These are phyloP conservation scores for Drosophila auraria DNA, from an alignment of 1,140 invertebrate genomes.

Conservation along the genomic window DNA sequence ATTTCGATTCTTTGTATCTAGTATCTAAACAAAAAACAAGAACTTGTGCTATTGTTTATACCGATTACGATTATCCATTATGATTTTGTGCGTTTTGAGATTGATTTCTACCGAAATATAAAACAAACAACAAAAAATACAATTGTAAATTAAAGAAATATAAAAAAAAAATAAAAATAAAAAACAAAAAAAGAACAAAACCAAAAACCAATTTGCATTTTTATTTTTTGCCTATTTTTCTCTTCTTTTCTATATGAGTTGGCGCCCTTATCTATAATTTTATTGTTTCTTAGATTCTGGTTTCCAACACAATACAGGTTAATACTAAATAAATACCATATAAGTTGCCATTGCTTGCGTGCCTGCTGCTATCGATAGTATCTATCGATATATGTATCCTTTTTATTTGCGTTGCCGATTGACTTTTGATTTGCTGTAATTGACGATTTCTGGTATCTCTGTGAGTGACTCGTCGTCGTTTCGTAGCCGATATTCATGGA, in stretches of 20 bases:
- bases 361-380: slow-evolving; percentile 18
- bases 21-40: slow-evolving; percentile 39
- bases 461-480: slow-evolving; percentile 40
- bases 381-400: background rate
- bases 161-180: slow-evolving; percentile 40
- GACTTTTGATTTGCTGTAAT: slow-evolving; percentile 47
- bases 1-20: slow-evolving; percentile 59
- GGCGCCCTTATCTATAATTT: background rate
- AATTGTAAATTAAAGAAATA: slow-evolving; percentile 69
- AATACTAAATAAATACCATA: background rate
- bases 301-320: slow-evolving; percentile 1
- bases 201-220: slow-evolving; percentile 61
- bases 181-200: slow-evolving; percentile 42
- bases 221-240: slow-evolving; percentile 34
- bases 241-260: background rate
- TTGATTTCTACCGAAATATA: slow-evolving; percentile 71
- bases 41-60: slow-evolving; percentile 67
- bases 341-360: slow-evolving; percentile 31
- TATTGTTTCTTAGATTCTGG: slow-evolving; percentile 25
- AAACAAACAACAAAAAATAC: slow-evolving; percentile 59
- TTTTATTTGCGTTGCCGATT: slow-evolving; percentile 32
- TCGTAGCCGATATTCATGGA: slow-evolving; percentile 59
- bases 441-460: slow-evolving; percentile 47
- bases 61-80: slow-evolving; percentile 58
- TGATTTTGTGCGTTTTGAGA: slow-evolving; percentile 79